These are phyloP conservation scores for Drosophila picticornis DNA, from an alignment of 2,888 invertebrate species.

Conservation along the genomic window DNA sequence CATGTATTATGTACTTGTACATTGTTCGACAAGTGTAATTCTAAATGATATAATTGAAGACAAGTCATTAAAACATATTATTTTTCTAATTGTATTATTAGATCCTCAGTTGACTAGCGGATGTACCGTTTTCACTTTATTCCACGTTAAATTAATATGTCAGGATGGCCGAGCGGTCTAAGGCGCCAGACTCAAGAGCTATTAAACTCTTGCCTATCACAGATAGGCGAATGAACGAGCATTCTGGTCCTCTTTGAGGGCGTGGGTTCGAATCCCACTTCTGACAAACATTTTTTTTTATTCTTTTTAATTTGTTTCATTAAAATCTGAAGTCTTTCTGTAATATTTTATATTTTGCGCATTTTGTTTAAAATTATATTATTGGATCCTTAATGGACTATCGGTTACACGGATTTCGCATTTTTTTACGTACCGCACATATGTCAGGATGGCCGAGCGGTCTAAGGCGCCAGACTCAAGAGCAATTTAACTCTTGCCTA, in stretches of 20 bases:
- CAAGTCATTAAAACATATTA: not conserved
- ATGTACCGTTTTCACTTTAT: not conserved
- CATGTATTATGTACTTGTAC: not conserved
- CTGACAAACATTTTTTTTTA: conserved; percentile 39
- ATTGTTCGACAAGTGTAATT: not conserved
- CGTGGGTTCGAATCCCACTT: conserved; percentile 26
- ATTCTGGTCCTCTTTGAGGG: conserved; percentile 75
- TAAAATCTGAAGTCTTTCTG: not conserved
- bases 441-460: conserved; percentile 4
- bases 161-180: conserved; percentile 84
- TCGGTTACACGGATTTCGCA: not conserved
- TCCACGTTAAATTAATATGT: conserved; percentile 26
- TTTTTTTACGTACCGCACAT: rapidly evolving
- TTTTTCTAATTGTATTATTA: not conserved
- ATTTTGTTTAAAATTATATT: not conserved
- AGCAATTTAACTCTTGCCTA: conserved; percentile 54
- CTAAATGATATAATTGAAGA: not conserved
- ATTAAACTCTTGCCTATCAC: conserved; percentile 56
- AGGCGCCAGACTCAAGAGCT: conserved; percentile 83
- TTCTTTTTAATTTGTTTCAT: not conserved
- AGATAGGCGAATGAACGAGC: conserved; percentile 46
- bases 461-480: conserved; percentile 6
- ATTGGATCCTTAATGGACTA: not conserved
- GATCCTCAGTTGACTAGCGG: not conserved
- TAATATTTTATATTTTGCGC: not conserved